Percentiles rank a stretch among this genome's conserved stretches.
Evolutionary conservation across 2,113 vertebrate species (phyloP).

Genomic region (Xiphophorus maculatus): DNA sequence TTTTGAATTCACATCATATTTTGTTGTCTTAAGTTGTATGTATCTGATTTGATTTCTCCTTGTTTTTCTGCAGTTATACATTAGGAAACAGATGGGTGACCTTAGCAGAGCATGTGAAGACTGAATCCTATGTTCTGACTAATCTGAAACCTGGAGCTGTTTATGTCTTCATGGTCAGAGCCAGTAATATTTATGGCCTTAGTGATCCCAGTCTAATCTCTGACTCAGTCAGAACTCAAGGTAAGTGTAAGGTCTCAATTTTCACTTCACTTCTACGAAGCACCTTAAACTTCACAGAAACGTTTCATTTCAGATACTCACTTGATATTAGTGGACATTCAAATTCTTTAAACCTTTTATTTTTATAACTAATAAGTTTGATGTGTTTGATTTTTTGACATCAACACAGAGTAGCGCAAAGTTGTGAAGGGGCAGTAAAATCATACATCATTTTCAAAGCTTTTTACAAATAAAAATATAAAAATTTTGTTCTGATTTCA

Average conservation of each 20-base stretch:
- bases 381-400: too few relatives aligned
- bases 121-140: conserved; percentile 88
- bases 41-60: background rate
- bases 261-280: background rate
- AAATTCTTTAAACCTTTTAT: too few relatives aligned
- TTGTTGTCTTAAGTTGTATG: background rate
- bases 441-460: too few relatives aligned
- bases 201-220: conserved; percentile 98
- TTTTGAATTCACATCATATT: background rate
- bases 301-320: too few relatives aligned
- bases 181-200: conserved; percentile 92
- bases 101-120: conserved; percentile 92
- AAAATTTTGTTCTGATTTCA: too few relatives aligned
- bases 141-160: conserved; percentile 93
- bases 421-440: too few relatives aligned
- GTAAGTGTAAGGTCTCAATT: conserved; percentile 67
- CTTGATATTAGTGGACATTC: too few relatives aligned
- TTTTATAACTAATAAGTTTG: too few relatives aligned
- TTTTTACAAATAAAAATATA: too few relatives aligned
- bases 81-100: conserved; percentile 98
- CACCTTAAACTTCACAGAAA: too few relatives aligned
- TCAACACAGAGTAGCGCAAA: too few relatives aligned
- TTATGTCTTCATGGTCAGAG: conserved; percentile 97
- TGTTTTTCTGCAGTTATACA: conserved; percentile 82
- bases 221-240: conserved; percentile 94